A percentile compares a stretch with the other conserved stretches of the same genome.
Conservation (phyloP, 2,113 vertebrate genomes). For the Macrotus californicus region DNA sequence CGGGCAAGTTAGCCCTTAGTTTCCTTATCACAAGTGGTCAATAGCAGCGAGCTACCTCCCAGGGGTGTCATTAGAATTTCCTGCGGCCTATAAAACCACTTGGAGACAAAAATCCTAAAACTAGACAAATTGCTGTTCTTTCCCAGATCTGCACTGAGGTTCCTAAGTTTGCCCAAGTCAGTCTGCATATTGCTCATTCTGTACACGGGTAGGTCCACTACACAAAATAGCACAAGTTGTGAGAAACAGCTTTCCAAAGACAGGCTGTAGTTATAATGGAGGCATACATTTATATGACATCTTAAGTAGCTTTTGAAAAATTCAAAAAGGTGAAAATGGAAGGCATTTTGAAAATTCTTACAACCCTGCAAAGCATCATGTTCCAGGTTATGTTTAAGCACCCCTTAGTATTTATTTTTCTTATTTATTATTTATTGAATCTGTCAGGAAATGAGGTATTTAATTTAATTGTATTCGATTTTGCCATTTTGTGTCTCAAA, state of each 20-base stretch:
- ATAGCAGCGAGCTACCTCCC: background rate
- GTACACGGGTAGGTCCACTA: background rate
- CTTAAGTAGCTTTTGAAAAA: constrained; percentile 35
- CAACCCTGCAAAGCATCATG: background rate
- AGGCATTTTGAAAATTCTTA: background rate
- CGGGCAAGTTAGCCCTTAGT: background rate
- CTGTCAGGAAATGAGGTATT: background rate
- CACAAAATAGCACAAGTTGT: background rate
- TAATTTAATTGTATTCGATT: background rate
- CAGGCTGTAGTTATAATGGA: background rate
- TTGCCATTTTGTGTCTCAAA: constrained; percentile 26
- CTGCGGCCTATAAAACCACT: background rate
- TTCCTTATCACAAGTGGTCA: background rate
- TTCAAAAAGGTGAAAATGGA: constrained; percentile 18
- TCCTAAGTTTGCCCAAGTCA: background rate
- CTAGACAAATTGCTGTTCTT: background rate
- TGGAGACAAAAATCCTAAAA: background rate
- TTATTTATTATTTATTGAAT: constrained; percentile 36
- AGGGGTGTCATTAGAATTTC: background rate
- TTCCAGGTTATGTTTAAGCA: constrained; percentile 5
- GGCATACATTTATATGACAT: background rate
- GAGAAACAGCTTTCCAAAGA: background rate
- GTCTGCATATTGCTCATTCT: background rate
- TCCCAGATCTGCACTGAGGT: background rate
- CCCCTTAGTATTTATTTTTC: constrained; percentile 12